Percentiles rank a stretch among this genome's conserved stretches.
Conservation (phyloP, 1,140 invertebrate genomes). For the Drosophila neocordata region DNA sequence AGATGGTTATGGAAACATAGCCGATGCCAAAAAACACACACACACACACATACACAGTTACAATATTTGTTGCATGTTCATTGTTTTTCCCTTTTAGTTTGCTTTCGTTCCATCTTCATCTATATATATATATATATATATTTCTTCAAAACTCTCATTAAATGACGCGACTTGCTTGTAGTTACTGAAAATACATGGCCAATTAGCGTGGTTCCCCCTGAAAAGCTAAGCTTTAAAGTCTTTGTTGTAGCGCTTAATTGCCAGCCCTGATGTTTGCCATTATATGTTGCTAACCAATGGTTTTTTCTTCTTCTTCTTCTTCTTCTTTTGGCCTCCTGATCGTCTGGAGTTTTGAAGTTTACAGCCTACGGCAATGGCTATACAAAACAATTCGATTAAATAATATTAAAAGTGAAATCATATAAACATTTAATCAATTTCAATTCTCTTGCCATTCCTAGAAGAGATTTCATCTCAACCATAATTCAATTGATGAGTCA, state of each 20-base stretch:
- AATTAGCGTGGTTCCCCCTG: slow-evolving; percentile 70
- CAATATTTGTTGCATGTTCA: slow-evolving; percentile 74
- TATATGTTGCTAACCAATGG: slow-evolving; percentile 30
- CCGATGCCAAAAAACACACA: slow-evolving; percentile 32
- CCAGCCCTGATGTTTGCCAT: slow-evolving; percentile 44
- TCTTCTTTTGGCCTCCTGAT: too few species aligned
- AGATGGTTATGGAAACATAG: slow-evolving; percentile 9
- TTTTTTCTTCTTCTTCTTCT: too few species aligned
- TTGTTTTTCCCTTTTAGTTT: slow-evolving; percentile 67
- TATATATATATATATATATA: slow-evolving; percentile 44
- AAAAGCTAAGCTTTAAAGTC: slow-evolving; percentile 31
- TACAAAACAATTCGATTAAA: slow-evolving; percentile 61
- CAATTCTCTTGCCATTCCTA: slow-evolving; percentile 29
- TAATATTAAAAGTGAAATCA: slow-evolving; percentile 68
- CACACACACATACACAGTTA: slow-evolving; percentile 37
- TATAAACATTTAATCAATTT: slow-evolving; percentile 72
- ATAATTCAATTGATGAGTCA: slow-evolving; percentile 6
- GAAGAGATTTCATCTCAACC: slow-evolving; percentile 28
- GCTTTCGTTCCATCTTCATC: slow-evolving; percentile 51
- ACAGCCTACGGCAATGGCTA: slow-evolving; percentile 35
- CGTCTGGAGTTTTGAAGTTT: slow-evolving; percentile 1
- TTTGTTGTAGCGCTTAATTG: slow-evolving; percentile 62
- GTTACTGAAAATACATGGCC: slow-evolving; percentile 68
- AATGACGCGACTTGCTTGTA: slow-evolving; percentile 70
- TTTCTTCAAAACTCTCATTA: slow-evolving; percentile 68